Base-by-base conservation (phyloP, 2,113 vertebrate genomes). In the Typhlomys cinereus region DNA sequence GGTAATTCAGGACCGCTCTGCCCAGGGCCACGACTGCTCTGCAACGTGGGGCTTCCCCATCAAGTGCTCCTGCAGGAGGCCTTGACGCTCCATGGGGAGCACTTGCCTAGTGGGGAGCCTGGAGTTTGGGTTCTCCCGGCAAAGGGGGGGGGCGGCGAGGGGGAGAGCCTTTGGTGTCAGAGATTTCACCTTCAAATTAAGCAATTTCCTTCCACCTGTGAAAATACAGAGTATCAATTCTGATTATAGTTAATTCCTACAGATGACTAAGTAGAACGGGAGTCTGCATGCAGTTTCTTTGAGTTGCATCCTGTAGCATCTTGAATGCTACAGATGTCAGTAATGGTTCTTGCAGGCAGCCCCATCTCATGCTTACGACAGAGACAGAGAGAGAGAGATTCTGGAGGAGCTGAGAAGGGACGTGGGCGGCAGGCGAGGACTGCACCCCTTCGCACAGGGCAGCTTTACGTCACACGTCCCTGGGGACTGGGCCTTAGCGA, bases 1-100 rank as follows among this genome's bases (percentile, higher is more conserved):
- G 99, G 99, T 99, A 90, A 96, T 81, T 46, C 9, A 59, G 54
- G 67, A 21, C 34, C n/a, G 2, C n/a, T n/a, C 39, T 62, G 46
- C 79, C 59, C 25, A 39, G 52, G 89, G 31, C 52, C 25, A 1
- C 7, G 23, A 50, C 14, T 21, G n/a, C n/a, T 69, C 39, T 52
- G 11, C 44, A 31, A 7, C 73, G 34, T 80, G 18, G 34, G 76
- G 34, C 48, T 39, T 92, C 39, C 61, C 83, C 10, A 71, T 3
- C 36, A 71, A 17, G 44, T 21, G 23, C 18, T 20, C 4, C 25
- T 18, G 57, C 57, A 25, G 10, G 64, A 48, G 46, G 17, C 74
- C 25, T 29, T 71, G 25, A 12, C 50, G 73, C 46, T 75, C 12
- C 52, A 34, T 52, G 48, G 23, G 39, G 23, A 59, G 52, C 9